A percentile compares a stretch with the other conserved stretches of the same genome.
Evolutionary conservation across 1,140 invertebrate genomes (phyloP).

Genomic region (Drosophila lacteicornis): DNA sequence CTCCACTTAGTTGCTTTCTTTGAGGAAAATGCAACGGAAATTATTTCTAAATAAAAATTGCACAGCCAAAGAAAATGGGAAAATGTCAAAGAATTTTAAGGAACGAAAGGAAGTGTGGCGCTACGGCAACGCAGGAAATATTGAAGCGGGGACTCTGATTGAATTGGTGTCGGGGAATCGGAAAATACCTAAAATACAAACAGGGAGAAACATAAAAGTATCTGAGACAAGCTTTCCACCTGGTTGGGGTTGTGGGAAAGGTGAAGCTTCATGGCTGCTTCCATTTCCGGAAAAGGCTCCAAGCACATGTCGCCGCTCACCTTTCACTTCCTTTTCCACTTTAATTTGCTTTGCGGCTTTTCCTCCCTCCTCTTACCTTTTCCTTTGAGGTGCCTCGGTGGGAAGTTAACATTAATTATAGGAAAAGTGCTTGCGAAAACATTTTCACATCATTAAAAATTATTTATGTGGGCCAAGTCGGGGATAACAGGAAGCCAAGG

Average conservation of each 20-base stretch:
- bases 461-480: conserved; percentile 54
- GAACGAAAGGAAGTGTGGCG: background rate
- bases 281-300: conserved; percentile 32
- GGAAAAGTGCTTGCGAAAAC: conserved; percentile 46
- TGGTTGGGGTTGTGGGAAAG: background rate
- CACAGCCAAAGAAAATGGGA: conserved; percentile 24
- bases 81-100: conserved; percentile 45
- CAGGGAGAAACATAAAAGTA: conserved; percentile 4
- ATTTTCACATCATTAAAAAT: conserved; percentile 69
- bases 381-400: conserved; percentile 1
- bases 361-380: background rate
- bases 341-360: conserved; percentile 40
- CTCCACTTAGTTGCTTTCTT: conserved; percentile 4
- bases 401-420: conserved; percentile 54
- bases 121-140: conserved; percentile 1
- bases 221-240: background rate
- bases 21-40: conserved; percentile 40
- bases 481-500: conserved; percentile 45
- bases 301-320: conserved; percentile 31
- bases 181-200: conserved; percentile 13
- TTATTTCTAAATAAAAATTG: conserved; percentile 48
- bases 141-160: conserved; percentile 22
- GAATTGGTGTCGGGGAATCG: conserved; percentile 35
- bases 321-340: conserved; percentile 27
- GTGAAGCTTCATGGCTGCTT: background rate